phyloP scores from a whole-genome alignment of 64 coral and sea anemone genomes.

The Trachythela sp. region DNA sequence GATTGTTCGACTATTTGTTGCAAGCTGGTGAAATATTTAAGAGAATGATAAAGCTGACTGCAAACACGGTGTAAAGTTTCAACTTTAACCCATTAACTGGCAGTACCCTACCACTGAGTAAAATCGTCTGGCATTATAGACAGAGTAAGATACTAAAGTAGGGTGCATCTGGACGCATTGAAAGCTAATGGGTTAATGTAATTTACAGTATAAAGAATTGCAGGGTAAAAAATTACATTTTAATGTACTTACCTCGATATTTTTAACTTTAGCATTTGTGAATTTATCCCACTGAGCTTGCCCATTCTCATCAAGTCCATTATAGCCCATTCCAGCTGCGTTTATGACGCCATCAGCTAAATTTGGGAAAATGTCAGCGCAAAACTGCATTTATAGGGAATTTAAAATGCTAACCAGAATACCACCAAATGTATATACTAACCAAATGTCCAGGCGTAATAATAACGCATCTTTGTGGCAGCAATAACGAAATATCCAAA shows the following conservation, averaged over 20 bases:
- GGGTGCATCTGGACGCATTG: no score
- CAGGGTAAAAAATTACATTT: no score
- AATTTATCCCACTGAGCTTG: background rate
- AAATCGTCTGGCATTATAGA: no score
- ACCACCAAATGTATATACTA: background rate
- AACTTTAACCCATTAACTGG: no score
- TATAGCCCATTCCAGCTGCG: background rate
- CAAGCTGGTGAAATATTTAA: background rate
- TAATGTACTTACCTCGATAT: background rate
- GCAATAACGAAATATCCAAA: background rate
- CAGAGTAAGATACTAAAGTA: no score
- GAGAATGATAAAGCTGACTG: background rate
- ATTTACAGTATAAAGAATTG: no score
- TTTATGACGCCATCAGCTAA: conserved; percentile 2
- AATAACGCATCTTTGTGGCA: background rate
- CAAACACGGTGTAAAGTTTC: background rate
- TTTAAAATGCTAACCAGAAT: background rate
- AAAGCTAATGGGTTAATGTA: no score
- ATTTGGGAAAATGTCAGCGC: background rate
- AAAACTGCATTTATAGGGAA: no score
- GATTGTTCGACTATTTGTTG: background rate
- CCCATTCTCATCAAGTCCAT: background rate
- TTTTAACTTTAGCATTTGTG: background rate
- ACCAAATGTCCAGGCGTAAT: conserved; percentile 22
- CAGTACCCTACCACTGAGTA: no score